A percentile compares a stretch with the other conserved stretches of the same genome.
Conservation (phyloP, 2,113 vertebrate species). For the Phaethon lepturus region DNA sequence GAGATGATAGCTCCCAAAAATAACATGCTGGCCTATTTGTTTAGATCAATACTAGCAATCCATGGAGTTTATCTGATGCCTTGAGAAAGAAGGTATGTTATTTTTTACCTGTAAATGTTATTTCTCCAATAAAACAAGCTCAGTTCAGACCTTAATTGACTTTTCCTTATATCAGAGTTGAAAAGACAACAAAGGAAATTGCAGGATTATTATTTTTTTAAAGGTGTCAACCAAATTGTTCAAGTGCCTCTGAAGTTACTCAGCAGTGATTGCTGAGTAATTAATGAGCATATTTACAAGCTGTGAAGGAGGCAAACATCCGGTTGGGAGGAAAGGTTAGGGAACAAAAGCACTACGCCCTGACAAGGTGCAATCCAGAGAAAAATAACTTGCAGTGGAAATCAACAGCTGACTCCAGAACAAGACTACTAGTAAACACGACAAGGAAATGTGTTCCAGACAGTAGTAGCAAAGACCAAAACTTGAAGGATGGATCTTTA, state of each 20-base stretch:
- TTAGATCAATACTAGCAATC: neutral
- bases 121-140: neutral
- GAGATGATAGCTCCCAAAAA: neutral
- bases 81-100: neutral
- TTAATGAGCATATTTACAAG: neutral
- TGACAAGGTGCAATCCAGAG: neutral
- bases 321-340: neutral
- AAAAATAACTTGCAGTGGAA: neutral
- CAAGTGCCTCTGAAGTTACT: neutral
- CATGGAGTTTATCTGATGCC: neutral
- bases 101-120: neutral
- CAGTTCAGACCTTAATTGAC: neutral
- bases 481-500: neutral
- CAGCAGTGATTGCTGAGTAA: neutral
- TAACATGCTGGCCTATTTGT: neutral
- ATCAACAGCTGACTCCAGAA: neutral
- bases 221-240: neutral
- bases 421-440: accelerated
- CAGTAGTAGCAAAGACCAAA: neutral
- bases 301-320: neutral
- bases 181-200: neutral
- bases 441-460: accelerated
- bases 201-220: neutral
- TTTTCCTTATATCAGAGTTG: neutral
- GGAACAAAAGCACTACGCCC: neutral